phyloP scores from a whole-genome alignment of 2,113 vertebrate species.

The Mormoops blainvillei region DNA sequence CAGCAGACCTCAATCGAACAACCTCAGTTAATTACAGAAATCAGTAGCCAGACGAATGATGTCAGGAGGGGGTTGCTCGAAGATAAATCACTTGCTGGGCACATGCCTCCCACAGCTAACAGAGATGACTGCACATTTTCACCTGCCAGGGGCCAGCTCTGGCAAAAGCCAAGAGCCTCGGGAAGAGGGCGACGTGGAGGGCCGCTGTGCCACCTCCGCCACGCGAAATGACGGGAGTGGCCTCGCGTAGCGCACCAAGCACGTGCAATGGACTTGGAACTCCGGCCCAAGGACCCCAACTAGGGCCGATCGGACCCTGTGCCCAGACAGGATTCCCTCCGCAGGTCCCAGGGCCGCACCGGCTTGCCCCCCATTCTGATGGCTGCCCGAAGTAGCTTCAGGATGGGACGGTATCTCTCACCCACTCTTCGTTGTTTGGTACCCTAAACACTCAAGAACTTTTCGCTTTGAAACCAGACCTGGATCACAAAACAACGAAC shows the following conservation, averaged over 20 bases:
- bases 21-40: neutral
- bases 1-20: constrained; percentile 1
- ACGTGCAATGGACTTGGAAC: neutral
- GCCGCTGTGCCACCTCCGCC: neutral
- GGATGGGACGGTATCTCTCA: neutral
- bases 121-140: neutral
- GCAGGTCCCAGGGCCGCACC: neutral
- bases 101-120: neutral
- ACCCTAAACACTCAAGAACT: neutral
- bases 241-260: neutral
- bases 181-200: neutral
- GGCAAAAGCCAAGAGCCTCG: neutral
- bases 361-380: neutral
- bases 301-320: neutral
- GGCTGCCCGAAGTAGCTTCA: neutral
- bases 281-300: neutral
- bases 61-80: neutral
- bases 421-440: neutral
- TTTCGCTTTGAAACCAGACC: neutral
- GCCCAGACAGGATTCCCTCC: neutral
- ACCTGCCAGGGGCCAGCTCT: neutral
- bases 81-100: neutral
- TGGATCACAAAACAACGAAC: neutral
- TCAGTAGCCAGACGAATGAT: neutral
- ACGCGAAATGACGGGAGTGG: neutral